Conservation (phyloP, 1,140 invertebrate species). For the Aleiodes sp. region DNA sequence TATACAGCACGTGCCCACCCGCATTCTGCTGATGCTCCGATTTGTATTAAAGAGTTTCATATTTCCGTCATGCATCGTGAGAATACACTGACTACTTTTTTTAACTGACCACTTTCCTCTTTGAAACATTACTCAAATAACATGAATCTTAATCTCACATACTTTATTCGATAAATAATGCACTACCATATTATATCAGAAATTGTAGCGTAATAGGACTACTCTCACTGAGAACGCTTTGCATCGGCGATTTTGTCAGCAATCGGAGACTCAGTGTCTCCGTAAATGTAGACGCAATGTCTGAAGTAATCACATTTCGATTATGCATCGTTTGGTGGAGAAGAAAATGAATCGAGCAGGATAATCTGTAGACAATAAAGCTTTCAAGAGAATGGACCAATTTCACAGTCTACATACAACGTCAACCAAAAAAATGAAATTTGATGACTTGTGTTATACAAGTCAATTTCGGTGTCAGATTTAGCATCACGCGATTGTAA, state of each 20-base stretch:
- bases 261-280: neutral
- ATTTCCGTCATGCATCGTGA: neutral
- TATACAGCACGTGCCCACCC: constrained; percentile 16
- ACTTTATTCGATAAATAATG: neutral
- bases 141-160: no score
- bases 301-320: neutral
- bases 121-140: no score
- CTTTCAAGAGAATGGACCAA: neutral
- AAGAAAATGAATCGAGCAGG: neutral
- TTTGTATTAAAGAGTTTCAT: neutral
- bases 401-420: neutral
- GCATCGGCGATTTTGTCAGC: neutral
- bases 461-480: constrained; percentile 1
- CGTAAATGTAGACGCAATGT: neutral
- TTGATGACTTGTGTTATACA: neutral
- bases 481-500: neutral
- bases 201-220: neutral
- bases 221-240: neutral
- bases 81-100: neutral
- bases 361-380: neutral
- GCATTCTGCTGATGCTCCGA: neutral
- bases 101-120: neutral
- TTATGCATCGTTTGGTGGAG: neutral
- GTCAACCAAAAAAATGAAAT: neutral
- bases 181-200: neutral